Evolutionary conservation across 2,113 vertebrate species (phyloP).

Genomic region (Tringa solitaria): DNA sequence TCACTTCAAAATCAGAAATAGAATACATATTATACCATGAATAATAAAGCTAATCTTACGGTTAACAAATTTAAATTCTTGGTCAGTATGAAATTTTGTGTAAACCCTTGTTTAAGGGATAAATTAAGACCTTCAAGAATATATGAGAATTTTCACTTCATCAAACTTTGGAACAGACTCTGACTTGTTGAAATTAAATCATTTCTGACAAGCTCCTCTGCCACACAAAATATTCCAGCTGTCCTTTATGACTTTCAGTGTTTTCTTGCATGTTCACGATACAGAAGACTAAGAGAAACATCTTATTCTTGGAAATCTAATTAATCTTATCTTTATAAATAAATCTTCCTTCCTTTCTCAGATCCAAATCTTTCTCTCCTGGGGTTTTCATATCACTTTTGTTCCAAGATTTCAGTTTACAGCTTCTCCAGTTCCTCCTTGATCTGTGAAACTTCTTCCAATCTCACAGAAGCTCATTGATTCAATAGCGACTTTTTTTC

Average conservation of each 20-base stretch:
- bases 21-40: not conserved
- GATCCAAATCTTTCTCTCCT: not conserved
- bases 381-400: not conserved
- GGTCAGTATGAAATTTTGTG: not conserved
- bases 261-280: not conserved
- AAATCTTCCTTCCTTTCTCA: conserved; percentile 20
- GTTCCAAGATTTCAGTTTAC: not conserved
- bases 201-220: not conserved
- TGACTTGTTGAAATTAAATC: rapidly evolving
- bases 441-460: not conserved
- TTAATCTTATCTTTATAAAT: conserved; percentile 8
- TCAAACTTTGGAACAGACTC: not conserved
- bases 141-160: not conserved
- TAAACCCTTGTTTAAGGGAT: not conserved
- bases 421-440: not conserved
- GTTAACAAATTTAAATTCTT: not conserved
- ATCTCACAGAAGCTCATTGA: not conserved
- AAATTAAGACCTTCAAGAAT: not conserved
- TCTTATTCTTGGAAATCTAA: not conserved
- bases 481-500: not conserved
- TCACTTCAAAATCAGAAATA: not conserved
- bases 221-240: not conserved
- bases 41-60: not conserved
- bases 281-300: not conserved
- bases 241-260: not conserved